A percentile compares a stretch with the other conserved stretches of the same genome.
Conservation (phyloP, 1,140 invertebrate genomes). For the Ctenoplectra terminalis region DNA sequence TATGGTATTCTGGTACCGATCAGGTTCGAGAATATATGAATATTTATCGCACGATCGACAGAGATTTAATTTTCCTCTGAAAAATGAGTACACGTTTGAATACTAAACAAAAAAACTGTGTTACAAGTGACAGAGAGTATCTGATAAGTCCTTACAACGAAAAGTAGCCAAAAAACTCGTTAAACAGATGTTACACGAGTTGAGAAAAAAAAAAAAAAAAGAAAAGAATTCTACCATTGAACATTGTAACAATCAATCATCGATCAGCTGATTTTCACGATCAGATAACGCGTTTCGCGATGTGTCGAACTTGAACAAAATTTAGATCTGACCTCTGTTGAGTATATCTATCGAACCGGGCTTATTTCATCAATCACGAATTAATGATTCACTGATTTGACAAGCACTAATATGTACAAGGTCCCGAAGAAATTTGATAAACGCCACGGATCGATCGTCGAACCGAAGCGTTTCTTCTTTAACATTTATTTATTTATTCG, state of each 20-base stretch:
- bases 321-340: slow-evolving; percentile 10
- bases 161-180: not conserved
- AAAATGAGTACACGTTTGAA: not conserved
- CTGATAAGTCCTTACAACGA: not conserved
- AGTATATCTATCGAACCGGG: not conserved
- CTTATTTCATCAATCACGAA: slow-evolving; percentile 4
- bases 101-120: not conserved
- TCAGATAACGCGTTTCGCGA: not conserved
- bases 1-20: not conserved
- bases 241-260: not conserved
- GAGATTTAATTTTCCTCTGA: not conserved
- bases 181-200: not conserved
- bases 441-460: not conserved
- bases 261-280: not conserved
- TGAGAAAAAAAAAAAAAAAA: not conserved
- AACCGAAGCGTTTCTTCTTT: not conserved
- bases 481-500: slow-evolving; percentile 35
- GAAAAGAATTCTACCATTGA: not conserved
- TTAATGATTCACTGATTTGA: slow-evolving; percentile 26
- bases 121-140: not conserved
- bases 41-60: not conserved
- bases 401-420: slow-evolving; percentile 15
- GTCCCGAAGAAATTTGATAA: slow-evolving; percentile 15
- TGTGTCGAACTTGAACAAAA: slow-evolving; percentile 4
- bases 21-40: not conserved